Percentiles rank a stretch among this genome's conserved stretches.
Conservation (phyloP, 1,140 invertebrate species). For the Venustaconcha ellipsiformis region DNA sequence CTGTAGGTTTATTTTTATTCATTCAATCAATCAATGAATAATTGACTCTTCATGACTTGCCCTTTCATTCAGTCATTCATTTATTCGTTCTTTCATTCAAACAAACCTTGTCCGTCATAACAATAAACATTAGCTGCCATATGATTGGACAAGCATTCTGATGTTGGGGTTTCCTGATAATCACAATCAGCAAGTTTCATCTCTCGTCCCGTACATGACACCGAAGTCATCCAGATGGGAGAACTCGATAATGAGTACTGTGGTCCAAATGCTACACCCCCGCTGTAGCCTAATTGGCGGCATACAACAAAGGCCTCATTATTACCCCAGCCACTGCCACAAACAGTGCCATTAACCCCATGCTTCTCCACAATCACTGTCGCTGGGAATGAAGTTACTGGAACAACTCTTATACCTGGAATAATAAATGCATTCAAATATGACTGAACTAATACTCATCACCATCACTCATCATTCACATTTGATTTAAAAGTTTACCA, state of each 20-base stretch:
- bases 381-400: constrained; percentile 28
- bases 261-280: constrained; percentile 38
- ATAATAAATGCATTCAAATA: neutral
- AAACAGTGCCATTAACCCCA: constrained; percentile 80
- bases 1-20: no score
- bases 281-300: constrained; percentile 74
- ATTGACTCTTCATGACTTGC: no score
- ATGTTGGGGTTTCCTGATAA: constrained; percentile 22
- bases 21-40: no score
- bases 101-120: constrained; percentile 38
- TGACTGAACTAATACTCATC: neutral
- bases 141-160: constrained; percentile 33
- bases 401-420: constrained; percentile 39
- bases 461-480: neutral
- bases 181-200: constrained; percentile 33
- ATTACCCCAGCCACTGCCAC: constrained; percentile 81
- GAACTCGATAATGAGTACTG: constrained; percentile 29
- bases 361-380: constrained; percentile 77
- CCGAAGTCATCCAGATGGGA: constrained; percentile 35
- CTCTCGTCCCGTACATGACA: constrained; percentile 40
- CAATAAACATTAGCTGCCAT: constrained; percentile 54
- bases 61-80: no score
- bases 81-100: no score
- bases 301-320: constrained; percentile 80
- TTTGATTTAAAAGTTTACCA: neutral